phyloP scores from a whole-genome alignment of 2,888 invertebrate species.

The Drosophila austrosaltans region DNA sequence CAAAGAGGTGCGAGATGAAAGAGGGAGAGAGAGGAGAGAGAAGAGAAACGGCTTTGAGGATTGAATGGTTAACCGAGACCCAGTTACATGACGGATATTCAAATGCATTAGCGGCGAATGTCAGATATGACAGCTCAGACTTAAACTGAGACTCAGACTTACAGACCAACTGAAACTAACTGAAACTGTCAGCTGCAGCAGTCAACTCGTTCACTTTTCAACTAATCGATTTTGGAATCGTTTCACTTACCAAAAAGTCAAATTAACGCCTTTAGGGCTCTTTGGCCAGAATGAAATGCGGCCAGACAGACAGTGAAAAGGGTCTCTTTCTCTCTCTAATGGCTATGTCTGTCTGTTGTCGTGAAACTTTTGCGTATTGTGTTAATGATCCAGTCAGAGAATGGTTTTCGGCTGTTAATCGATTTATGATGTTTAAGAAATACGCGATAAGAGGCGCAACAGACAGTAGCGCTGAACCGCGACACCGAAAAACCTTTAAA shows the following conservation, averaged over 20 bases:
- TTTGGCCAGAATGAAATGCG: too few relatives aligned
- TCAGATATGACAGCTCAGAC: conserved; percentile 71
- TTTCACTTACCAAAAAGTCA: conserved; percentile 51
- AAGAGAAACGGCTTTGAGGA: conserved; percentile 15
- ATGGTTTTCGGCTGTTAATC: conserved; percentile 51
- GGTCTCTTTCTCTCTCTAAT: conserved; percentile 67
- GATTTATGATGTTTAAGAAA: conserved; percentile 73
- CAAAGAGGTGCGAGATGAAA: not conserved
- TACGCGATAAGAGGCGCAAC: conserved; percentile 49
- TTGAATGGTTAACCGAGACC: conserved; percentile 42
- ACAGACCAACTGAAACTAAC: conserved; percentile 13
- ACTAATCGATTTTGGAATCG: conserved; percentile 1
- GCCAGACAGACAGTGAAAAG: conserved; percentile 56
- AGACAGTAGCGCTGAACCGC: conserved; percentile 56
- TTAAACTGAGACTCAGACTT: conserved; percentile 1
- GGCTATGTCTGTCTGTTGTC: conserved; percentile 54
- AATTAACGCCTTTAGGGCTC: conserved; percentile 70
- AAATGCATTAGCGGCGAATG: conserved; percentile 75
- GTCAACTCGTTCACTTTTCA: conserved; percentile 2
- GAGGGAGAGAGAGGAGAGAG: not conserved
- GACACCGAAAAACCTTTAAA: conserved; percentile 54
- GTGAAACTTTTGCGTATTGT: conserved; percentile 63
- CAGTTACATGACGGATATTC: conserved; percentile 59
- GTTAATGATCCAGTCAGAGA: conserved; percentile 65
- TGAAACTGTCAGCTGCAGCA: conserved; percentile 56